Evolutionary conservation across 2,113 vertebrate species (phyloP), one percentile per base, ranked within the genome.

Genomic region (Dipodomys spectabilis): DNA sequence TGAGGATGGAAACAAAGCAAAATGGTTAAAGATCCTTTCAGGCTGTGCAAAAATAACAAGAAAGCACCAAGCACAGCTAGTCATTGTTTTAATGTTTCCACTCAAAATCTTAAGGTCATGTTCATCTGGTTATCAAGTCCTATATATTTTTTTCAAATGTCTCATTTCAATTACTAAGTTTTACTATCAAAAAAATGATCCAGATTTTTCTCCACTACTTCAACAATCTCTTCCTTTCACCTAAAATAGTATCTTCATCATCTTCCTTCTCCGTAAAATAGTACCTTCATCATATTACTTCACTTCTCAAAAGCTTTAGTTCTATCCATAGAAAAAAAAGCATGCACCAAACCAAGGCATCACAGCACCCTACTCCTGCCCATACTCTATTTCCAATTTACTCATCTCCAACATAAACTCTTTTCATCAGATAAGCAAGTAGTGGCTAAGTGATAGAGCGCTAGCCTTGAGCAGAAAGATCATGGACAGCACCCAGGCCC

Each of bases 151-250:
- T 91, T 86, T 60, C 82, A 85, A 78, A 78, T 32, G 9, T 81
- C 53, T 93, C 73, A 39, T 91, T 15, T 74, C 94, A 91, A 9
- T 91, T 44, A 73, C 35, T 72, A 84, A 88, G 67, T 93, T 92
- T 32, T 83, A 80, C 18, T 79, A 86, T 49, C 45, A 95, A 75
- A 81, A 88, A 78, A 93, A 74, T 1, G 87, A 32, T 65, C 62
- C 27, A 82, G 44, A 92, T 77, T 88, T 82, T 92, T 49, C 71
- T 62, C 72, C 12, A 86, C 7, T n/a, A 83, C 25, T 28, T 57
- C 67, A 84, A 67, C 7, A 73, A 71, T 77, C 32, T 93, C 22
- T 88, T 79, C 23, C 25, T 19, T 84, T 18, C 68, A 20, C 35
- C 82, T 49, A 73, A 30, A 39, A 39, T 39, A 39, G 5, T 79